These are phyloP conservation scores for Noctua comes DNA, from an alignment of 2,888 invertebrate species.

Conservation along the genomic window DNA sequence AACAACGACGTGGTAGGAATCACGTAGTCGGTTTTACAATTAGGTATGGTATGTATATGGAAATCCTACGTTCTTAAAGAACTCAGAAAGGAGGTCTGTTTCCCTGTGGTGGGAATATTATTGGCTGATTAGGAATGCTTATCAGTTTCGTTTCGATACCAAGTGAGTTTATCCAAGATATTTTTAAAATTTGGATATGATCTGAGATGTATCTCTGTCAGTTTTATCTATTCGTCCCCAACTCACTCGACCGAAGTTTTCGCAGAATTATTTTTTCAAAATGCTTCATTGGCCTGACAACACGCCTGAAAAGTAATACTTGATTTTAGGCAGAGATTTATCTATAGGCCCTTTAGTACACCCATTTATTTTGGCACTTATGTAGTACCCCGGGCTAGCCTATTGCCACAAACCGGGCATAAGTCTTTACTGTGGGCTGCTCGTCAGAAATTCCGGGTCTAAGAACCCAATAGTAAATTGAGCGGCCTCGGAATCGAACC, in stretches of 20 bases:
- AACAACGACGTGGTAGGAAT: too few relatives aligned
- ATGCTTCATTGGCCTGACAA: not conserved
- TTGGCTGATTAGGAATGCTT: not conserved
- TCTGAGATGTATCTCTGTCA: not conserved
- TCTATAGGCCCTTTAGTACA: too few relatives aligned
- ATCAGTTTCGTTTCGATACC: not conserved
- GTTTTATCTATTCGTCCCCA: not conserved
- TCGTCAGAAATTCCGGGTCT: not conserved
- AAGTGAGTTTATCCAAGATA: not conserved
- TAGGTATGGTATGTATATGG: not conserved
- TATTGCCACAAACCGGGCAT: not conserved
- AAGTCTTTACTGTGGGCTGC: not conserved
- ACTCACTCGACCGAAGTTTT: not conserved
- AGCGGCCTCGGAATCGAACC: too few relatives aligned
- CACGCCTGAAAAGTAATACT: too few relatives aligned
- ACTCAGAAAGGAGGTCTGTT: not conserved
- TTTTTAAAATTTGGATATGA: not conserved
- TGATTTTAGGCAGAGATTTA: too few relatives aligned
- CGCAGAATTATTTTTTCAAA: not conserved
- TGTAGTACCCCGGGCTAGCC: not conserved
- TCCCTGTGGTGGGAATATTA: not conserved
- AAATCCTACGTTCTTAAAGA: not conserved
- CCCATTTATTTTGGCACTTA: too few relatives aligned
- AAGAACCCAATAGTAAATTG: not conserved
- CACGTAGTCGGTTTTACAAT: not conserved